These are phyloP conservation scores for Scyliorhinus canicula DNA, from an alignment of 2,797 vertebrate genomes.

Conservation along the genomic window DNA sequence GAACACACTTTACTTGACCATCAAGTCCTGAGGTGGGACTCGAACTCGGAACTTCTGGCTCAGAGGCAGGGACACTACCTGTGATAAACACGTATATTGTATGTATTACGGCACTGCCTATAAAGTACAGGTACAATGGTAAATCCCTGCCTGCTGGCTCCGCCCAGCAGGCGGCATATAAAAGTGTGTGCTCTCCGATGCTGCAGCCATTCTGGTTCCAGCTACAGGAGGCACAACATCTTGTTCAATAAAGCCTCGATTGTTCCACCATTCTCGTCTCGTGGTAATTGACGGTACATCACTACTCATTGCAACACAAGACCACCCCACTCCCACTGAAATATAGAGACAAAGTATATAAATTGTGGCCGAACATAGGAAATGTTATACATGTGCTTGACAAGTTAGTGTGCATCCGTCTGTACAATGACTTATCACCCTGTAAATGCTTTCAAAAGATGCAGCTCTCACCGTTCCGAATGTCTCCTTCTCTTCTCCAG, in stretches of 20 bases:
- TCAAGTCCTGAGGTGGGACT: background rate
- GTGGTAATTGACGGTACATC: no score
- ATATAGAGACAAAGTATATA: background rate
- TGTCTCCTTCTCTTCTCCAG: background rate
- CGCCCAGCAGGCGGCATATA: no score
- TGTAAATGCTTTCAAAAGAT: background rate
- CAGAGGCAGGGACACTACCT: background rate
- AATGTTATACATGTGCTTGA: background rate
- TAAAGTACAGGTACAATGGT: no score
- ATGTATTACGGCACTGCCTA: no score
- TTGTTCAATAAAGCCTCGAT: no score
- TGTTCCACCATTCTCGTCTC: no score
- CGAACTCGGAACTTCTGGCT: background rate
- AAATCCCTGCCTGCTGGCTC: no score
- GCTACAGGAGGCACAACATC: no score
- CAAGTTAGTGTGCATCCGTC: background rate
- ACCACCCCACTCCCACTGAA: background rate
- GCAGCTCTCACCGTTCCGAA: background rate
- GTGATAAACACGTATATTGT: no score
- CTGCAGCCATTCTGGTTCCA: no score
- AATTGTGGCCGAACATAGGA: background rate
- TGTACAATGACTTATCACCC: background rate
- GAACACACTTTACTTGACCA: background rate
- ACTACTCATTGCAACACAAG: no score
- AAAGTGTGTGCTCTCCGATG: no score